Conservation (phyloP, 1,140 invertebrate genomes). For the Chymomyza costata region DNA sequence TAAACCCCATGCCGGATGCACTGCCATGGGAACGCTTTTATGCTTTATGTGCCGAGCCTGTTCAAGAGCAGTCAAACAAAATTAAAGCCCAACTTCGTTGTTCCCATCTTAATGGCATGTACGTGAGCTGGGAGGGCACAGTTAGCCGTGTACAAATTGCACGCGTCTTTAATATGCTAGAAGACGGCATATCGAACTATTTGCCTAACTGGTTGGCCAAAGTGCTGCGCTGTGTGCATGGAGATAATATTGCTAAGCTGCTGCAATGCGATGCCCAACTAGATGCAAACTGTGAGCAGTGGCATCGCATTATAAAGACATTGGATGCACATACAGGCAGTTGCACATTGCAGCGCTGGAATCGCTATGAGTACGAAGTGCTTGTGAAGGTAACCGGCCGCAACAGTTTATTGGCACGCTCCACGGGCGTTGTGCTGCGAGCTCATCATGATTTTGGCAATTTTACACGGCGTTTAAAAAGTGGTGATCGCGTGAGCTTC, state of each 20-base stretch:
- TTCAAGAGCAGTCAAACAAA: constrained; percentile 81
- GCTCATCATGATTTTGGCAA: constrained; percentile 83
- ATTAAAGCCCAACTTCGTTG: constrained; percentile 82
- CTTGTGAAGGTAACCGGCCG: constrained; percentile 81
- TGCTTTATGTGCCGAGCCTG: constrained; percentile 82
- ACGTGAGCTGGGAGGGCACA: constrained; percentile 84
- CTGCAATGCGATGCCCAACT: constrained; percentile 47
- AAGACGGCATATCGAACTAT: constrained; percentile 77
- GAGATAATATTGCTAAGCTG: constrained; percentile 80
- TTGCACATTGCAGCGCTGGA: constrained; percentile 83
- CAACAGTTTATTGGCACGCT: constrained; percentile 80
- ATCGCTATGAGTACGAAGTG: constrained; percentile 84
- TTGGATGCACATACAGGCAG: constrained; percentile 78
- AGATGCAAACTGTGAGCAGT: constrained; percentile 66
- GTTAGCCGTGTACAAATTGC: constrained; percentile 81
- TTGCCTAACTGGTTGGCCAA: constrained; percentile 79
- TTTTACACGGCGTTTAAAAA: constrained; percentile 81
- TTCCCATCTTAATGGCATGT: constrained; percentile 80
- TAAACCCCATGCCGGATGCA: constrained; percentile 27
- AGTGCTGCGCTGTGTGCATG: constrained; percentile 82
- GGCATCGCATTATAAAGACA: constrained; percentile 76
- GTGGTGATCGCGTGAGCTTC: constrained; percentile 84
- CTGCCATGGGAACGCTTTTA: constrained; percentile 83
- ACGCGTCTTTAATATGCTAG: constrained; percentile 80
- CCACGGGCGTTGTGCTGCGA: constrained; percentile 79